phyloP scores from a whole-genome alignment of 2,888 invertebrate genomes.

The Seira sanloemensis region DNA sequence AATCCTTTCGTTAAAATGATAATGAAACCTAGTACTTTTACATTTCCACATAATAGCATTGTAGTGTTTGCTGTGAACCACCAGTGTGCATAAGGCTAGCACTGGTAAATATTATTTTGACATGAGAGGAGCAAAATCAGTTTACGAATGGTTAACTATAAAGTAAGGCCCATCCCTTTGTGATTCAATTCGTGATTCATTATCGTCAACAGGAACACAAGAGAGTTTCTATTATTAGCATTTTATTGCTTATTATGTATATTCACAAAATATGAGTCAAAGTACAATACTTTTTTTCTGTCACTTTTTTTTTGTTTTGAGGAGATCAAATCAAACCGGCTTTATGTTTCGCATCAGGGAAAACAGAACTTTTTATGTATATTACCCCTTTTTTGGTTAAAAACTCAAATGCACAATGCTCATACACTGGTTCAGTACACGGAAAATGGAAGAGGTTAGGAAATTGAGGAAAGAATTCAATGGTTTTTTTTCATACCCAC shows the following conservation, averaged over 20 bases:
- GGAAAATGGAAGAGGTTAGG: no score
- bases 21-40: not conserved
- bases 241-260: not conserved
- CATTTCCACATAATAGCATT: not conserved
- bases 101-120: not conserved
- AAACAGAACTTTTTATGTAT: not conserved
- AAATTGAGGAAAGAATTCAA: no score
- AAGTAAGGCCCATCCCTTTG: constrained; percentile 43
- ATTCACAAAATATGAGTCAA: not conserved
- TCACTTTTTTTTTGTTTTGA: constrained; percentile 30
- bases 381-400: not conserved
- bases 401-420: no score
- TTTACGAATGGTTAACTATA: not conserved
- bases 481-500: no score
- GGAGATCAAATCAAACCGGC: constrained; percentile 35
- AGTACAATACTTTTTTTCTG: constrained; percentile 24
- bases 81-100: not conserved
- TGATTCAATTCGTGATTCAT: not conserved
- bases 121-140: not conserved
- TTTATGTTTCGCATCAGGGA: constrained; percentile 18
- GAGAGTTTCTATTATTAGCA: not conserved
- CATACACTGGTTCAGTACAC: no score
- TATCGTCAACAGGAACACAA: not conserved
- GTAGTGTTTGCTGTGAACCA: not conserved
- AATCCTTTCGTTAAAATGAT: not conserved